Evolutionary conservation across 1,140 invertebrate species (phyloP).

Genomic region (Pachypeltis micranthus): DNA sequence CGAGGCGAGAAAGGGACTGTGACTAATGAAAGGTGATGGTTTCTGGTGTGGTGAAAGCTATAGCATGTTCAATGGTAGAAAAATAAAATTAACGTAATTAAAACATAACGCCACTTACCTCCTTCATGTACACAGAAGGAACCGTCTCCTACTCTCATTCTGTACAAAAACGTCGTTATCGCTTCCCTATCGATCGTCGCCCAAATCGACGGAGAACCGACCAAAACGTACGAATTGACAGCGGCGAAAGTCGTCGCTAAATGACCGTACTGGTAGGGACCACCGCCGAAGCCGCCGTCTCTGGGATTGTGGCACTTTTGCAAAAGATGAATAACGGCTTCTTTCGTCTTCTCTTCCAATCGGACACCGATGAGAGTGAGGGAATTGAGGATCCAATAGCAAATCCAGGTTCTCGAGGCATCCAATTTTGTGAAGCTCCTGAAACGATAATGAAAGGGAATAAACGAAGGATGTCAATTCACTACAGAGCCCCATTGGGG

Average conservation of each 20-base stretch:
- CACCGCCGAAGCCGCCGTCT: slow-evolving; percentile 86
- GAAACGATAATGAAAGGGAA: slow-evolving; percentile 19
- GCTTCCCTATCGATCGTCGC: slow-evolving; percentile 66
- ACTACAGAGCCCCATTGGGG: background rate
- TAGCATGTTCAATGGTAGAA: too few species aligned
- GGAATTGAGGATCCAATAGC: slow-evolving; percentile 90
- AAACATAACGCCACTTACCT: too few species aligned
- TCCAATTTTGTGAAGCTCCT: slow-evolving; percentile 57
- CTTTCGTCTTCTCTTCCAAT: slow-evolving; percentile 52
- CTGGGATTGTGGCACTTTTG: slow-evolving; percentile 56
- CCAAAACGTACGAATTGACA: slow-evolving; percentile 77
- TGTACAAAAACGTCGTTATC: slow-evolving; percentile 64
- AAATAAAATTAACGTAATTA: too few species aligned
- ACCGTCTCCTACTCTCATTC: slow-evolving; percentile 69
- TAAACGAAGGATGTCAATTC: slow-evolving; percentile 11
- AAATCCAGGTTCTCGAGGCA: slow-evolving; percentile 87
- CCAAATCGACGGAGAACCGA: slow-evolving; percentile 79
- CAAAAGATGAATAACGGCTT: slow-evolving; percentile 55
- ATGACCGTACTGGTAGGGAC: slow-evolving; percentile 82
- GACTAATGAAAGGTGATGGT: too few species aligned
- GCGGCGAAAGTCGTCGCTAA: slow-evolving; percentile 95
- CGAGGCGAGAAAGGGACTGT: too few species aligned
- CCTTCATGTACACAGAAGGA: slow-evolving; percentile 81
- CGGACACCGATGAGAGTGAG: slow-evolving; percentile 67
- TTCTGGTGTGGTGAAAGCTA: too few species aligned